A percentile compares a stretch with the other conserved stretches of the same genome.
These are phyloP conservation scores for Megaptera novaeangliae DNA, from an alignment of 2,113 vertebrate genomes.

Conservation along the genomic window DNA sequence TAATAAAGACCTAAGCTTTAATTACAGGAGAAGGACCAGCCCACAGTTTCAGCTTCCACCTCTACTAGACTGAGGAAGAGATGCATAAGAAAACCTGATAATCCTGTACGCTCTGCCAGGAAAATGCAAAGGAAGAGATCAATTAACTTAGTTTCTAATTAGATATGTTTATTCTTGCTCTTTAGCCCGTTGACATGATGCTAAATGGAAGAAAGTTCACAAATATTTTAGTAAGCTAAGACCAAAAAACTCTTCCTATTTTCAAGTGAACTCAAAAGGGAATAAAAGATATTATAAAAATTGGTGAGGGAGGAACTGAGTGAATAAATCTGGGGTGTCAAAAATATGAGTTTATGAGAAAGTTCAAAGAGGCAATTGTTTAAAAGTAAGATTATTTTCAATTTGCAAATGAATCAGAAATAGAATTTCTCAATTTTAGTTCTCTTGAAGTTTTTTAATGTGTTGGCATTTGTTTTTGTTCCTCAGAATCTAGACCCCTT, in stretches of 20 bases:
- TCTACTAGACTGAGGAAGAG: not conserved
- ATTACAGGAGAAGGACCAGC: not conserved
- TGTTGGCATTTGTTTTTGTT: not conserved
- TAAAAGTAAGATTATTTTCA: not conserved
- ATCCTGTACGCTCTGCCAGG: not conserved
- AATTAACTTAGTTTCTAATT: not conserved
- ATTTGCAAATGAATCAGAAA: not conserved
- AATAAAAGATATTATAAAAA: not conserved
- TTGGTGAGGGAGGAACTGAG: too few relatives aligned
- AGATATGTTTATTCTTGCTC: not conserved
- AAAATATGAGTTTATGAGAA: not conserved
- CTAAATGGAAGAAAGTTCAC: not conserved
- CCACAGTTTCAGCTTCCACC: not conserved
- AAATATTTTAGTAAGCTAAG: not conserved
- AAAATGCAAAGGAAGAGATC: not conserved
- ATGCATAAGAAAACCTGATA: not conserved
- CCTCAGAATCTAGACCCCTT: not conserved
- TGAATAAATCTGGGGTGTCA: not conserved
- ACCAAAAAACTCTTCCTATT: not conserved
- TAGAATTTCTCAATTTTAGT: not conserved
- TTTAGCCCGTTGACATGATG: not conserved
- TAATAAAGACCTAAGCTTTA: not conserved
- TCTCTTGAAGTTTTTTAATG: not conserved
- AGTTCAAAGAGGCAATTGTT: not conserved
- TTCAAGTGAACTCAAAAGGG: not conserved